phyloP scores from a whole-genome alignment of 2,888 invertebrate species.

The Arge pagana region DNA sequence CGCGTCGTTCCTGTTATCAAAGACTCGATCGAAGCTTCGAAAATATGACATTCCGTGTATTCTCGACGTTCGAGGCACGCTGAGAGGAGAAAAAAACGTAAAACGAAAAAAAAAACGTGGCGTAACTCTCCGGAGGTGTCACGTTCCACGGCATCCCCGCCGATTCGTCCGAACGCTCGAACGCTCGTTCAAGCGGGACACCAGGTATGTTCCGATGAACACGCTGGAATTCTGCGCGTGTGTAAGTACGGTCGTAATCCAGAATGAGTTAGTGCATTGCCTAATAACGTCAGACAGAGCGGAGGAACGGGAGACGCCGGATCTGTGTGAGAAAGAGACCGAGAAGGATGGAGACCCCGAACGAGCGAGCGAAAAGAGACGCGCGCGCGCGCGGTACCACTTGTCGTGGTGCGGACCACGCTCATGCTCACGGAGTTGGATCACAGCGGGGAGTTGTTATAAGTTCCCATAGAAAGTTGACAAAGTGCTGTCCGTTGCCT shows the following conservation, averaged over 20 bases:
- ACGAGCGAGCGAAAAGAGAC: conserved; percentile 19
- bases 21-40: too few species aligned
- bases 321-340: conserved; percentile 11
- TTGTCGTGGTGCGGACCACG: conserved; percentile 21
- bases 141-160: too few species aligned
- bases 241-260: conserved; percentile 24
- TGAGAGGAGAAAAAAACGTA: neutral
- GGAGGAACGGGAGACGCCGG: conserved; percentile 23
- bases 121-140: too few species aligned
- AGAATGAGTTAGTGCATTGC: conserved; percentile 27
- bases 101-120: too few species aligned
- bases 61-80: neutral
- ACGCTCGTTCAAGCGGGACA: too few species aligned
- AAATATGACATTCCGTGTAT: neutral
- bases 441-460: conserved; percentile 26
- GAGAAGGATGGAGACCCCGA: conserved; percentile 1
- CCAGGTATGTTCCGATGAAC: too few species aligned
- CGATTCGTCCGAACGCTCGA: too few species aligned
- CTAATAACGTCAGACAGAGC: conserved; percentile 25
- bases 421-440: conserved; percentile 25
- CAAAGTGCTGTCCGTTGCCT: conserved; percentile 27
- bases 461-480: conserved; percentile 27
- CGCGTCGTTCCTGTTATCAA: too few species aligned
- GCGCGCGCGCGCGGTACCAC: conserved; percentile 11
- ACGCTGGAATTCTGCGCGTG: conserved; percentile 19